Evolutionary conservation across 2,888 invertebrate genomes (phyloP), one percentile per base, ranked within the genome.

Genomic region (Melieria picta): DNA sequence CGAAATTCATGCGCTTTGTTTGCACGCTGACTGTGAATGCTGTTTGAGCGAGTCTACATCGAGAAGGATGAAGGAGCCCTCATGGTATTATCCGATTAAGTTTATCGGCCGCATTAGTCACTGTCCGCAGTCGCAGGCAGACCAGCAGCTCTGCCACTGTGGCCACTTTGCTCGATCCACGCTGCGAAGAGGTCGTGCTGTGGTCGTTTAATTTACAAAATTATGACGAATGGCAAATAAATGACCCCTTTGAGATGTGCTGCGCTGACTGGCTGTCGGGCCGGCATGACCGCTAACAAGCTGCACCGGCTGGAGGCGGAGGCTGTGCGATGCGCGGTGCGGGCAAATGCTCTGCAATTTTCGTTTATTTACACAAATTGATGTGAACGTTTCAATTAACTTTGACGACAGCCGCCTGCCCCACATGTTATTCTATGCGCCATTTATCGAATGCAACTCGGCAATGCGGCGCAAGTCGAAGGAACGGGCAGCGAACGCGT

Each of bases 161-260:
- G n/a, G 13, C 52, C 52, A 52, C 52, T 52, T 52, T 6, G 52
- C 10, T 5, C 52, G 9, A 4, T 7, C 5, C 13, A 13, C 52
- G n/a, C 46, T n/a, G 47, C 61, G 43, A 45, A 30, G 62, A 5
- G 52, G 52, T 52, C 52, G 58, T 52, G 62, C 55, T 64, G 69
- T 42, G 69, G 69, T 70, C 69, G 65, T 58, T 71, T 71, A 71
- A 70, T 71, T 71, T 71, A 65, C 65, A 71, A 30, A 71, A 71
- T 71, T 71, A 61, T 71, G 70, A 71, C 65, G 65, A 65, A 71
- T 71, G 70, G 61, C 45, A 45, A 43, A 11, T 46, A 62, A 61
- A 45, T 62, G 69, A 30, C 42, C 67, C 46, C 16, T 52, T 55
- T 61, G 7, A 30, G 30, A 30, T 30, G 30, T 3, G 30, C 30